Evolutionary conservation across 2,888 invertebrate species (phyloP).

Genomic region (Branchinecta sandiegonensis): DNA sequence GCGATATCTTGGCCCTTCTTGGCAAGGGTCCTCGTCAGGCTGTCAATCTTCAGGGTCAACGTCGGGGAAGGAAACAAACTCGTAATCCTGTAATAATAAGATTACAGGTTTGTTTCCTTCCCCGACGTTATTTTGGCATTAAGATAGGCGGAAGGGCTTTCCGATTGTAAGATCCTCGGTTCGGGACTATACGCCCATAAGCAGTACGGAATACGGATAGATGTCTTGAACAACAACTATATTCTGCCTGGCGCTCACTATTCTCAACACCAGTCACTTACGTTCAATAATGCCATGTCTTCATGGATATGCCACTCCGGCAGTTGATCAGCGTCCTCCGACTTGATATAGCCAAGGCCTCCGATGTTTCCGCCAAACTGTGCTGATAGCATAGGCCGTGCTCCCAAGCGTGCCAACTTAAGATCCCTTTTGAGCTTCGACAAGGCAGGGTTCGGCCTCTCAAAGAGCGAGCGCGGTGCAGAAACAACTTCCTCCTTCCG

Average conservation of each 20-base stretch:
- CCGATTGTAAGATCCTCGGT: no score
- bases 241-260: not conserved
- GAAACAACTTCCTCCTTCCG: conserved; percentile 57
- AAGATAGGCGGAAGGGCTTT: no score
- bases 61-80: no score
- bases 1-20: no score
- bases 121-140: no score
- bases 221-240: no score
- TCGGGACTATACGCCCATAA: no score
- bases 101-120: no score
- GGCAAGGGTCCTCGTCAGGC: no score
- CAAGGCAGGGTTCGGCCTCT: conserved; percentile 56
- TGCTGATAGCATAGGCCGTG: conserved; percentile 31
- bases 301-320: conserved; percentile 84
- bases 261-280: conserved; percentile 31
- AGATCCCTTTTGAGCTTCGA: conserved; percentile 61
- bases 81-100: no score
- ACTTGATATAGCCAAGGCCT: not conserved
- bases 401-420: conserved; percentile 42
- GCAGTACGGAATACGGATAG: no score
- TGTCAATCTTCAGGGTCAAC: no score
- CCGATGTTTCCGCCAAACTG: conserved; percentile 27
- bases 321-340: conserved; percentile 41
- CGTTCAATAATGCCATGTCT: conserved; percentile 73
- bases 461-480: conserved; percentile 66